A percentile compares a stretch with the other conserved stretches of the same genome.
Conservation (phyloP, 2,888 invertebrate genomes). For the Microdon myrmicae region DNA sequence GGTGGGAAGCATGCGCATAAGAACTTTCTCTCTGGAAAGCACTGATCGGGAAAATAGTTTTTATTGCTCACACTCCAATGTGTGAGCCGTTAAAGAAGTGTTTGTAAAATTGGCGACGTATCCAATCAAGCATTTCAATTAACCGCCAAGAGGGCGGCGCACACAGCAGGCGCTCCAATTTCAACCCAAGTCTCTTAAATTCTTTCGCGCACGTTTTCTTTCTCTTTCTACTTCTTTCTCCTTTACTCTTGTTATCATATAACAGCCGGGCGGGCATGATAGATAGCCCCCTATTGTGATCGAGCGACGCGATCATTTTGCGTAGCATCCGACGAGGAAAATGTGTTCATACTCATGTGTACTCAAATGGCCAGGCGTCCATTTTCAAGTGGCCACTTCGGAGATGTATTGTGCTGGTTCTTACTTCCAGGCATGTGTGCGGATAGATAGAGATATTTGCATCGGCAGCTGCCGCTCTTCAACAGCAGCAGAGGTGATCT, state of each 20-base stretch:
- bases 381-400: conserved; percentile 49
- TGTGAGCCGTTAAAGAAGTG: conserved; percentile 5
- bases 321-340: conserved; percentile 37
- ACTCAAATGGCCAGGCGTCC: conserved; percentile 38
- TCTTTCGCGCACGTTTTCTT: no score
- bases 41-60: no score
- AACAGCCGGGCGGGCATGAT: no score
- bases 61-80: background rate
- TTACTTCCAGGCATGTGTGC: background rate
- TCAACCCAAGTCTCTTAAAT: conserved; percentile 1
- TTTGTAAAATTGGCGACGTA: conserved; percentile 45
- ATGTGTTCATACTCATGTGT: conserved; percentile 25
- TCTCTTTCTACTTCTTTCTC: background rate
- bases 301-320: conserved; percentile 39
- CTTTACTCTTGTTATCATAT: no score
- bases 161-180: conserved; percentile 42
- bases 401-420: conserved; percentile 10
- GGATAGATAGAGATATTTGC: conserved; percentile 23
- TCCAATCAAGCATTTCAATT: conserved; percentile 52
- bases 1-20: conserved; percentile 14
- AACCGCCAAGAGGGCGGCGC: conserved; percentile 48
- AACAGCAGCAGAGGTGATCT: conserved; percentile 31
- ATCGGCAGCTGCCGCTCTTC: conserved; percentile 20
- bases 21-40: no score
- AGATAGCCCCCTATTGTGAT: no score